phyloP scores from a whole-genome alignment of 1,140 invertebrate species.

The Drosophila dunni region DNA sequence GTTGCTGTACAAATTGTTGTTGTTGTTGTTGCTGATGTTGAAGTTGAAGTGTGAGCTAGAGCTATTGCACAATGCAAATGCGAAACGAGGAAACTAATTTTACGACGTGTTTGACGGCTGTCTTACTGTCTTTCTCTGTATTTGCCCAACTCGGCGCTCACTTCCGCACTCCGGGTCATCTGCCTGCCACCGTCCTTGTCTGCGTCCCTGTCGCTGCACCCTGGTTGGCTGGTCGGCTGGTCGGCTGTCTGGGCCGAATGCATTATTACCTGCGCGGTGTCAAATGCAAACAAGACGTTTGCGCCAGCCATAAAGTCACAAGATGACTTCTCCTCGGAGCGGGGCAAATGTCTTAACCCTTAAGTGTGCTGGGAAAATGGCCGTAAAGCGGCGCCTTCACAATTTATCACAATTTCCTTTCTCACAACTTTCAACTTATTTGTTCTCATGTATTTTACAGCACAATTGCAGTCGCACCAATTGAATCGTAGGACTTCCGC shows the following conservation, averaged over 20 bases:
- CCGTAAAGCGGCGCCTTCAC: constrained; percentile 32
- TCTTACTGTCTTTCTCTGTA: constrained; percentile 31
- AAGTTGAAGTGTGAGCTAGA: constrained; percentile 42
- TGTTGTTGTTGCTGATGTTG: neutral
- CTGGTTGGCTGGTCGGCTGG: constrained; percentile 22
- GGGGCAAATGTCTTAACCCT: constrained; percentile 39
- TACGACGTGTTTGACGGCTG: constrained; percentile 80
- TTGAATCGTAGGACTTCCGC: constrained; percentile 2
- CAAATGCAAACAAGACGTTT: constrained; percentile 80
- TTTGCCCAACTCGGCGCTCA: constrained; percentile 53
- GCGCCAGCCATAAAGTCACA: constrained; percentile 71
- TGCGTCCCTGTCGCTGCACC: constrained; percentile 20
- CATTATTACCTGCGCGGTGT: constrained; percentile 78
- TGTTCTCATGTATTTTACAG: constrained; percentile 15
- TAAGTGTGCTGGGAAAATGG: constrained; percentile 35
- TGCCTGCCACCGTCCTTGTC: constrained; percentile 5
- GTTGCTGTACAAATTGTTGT: constrained; percentile 10
- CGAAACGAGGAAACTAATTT: constrained; percentile 79
- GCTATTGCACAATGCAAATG: constrained; percentile 78
- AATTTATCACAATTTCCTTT: constrained; percentile 9
- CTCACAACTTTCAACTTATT: neutral
- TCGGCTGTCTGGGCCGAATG: constrained; percentile 43
- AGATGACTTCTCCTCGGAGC: constrained; percentile 51
- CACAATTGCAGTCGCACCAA: neutral
- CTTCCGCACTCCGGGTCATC: constrained; percentile 60